Percentiles rank a stretch among this genome's conserved stretches.
phyloP scores from a whole-genome alignment of 2,888 invertebrate species.

The Drosophila maculinotata region DNA sequence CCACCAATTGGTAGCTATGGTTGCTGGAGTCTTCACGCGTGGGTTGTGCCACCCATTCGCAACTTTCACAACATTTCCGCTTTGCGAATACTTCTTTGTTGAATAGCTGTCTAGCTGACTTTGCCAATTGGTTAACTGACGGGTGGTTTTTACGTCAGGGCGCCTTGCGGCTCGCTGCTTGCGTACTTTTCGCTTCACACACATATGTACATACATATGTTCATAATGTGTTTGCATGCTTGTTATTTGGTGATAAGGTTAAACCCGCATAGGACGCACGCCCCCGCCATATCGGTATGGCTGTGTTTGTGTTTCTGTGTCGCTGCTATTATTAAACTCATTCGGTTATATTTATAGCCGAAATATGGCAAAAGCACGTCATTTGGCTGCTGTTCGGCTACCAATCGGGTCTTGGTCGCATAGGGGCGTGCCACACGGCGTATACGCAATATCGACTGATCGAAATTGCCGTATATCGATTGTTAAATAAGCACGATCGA shows the following conservation, averaged over 20 bases:
- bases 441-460: conserved; percentile 17
- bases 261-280: conserved; percentile 66
- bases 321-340: conserved; percentile 62
- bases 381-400: conserved; percentile 31
- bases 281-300: conserved; percentile 45
- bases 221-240: conserved; percentile 18
- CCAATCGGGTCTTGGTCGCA: conserved; percentile 24
- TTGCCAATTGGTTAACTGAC: conserved; percentile 59
- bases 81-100: conserved; percentile 28
- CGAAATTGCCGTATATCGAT: conserved; percentile 26
- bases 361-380: conserved; percentile 44
- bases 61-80: conserved; percentile 64
- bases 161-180: conserved; percentile 49
- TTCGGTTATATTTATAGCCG: conserved; percentile 63
- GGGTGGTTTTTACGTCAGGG: conserved; percentile 65
- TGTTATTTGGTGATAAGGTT: conserved; percentile 57
- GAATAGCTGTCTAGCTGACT: conserved; percentile 14
- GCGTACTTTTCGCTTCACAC: conserved; percentile 53
- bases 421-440: conserved; percentile 34
- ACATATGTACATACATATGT: neutral
- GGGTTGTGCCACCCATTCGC: conserved; percentile 45
- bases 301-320: conserved; percentile 20
- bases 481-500: conserved; percentile 1
- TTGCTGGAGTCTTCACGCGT: conserved; percentile 34
- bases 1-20: conserved; percentile 32